Percentiles rank a stretch among this genome's conserved stretches.
These are phyloP conservation scores for Uloborus plumipes DNA, from an alignment of 2,888 invertebrate species.

Conservation along the genomic window DNA sequence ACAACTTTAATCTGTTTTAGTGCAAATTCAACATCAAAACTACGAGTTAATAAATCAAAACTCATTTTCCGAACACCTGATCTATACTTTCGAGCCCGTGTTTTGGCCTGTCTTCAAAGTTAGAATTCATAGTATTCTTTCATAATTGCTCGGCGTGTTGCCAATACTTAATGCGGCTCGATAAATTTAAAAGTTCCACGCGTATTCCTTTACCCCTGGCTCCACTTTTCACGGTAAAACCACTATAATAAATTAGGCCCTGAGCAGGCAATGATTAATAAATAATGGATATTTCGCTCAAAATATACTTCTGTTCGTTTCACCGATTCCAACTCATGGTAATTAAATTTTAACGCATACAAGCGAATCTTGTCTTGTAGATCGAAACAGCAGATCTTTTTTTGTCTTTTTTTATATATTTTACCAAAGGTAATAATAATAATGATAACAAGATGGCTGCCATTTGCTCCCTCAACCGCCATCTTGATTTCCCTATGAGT, in stretches of 20 bases:
- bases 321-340: constrained; percentile 56
- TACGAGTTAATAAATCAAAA: constrained; percentile 61
- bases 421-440: constrained; percentile 14
- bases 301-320: constrained; percentile 57
- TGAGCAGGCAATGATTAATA: constrained; percentile 51
- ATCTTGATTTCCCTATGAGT: constrained; percentile 61
- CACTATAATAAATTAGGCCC: constrained; percentile 62
- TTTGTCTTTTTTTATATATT: too few relatives aligned
- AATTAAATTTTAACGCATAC: constrained; percentile 62
- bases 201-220: constrained; percentile 6
- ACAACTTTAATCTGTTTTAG: constrained; percentile 61
- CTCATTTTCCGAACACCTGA: constrained; percentile 37
- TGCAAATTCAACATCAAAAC: constrained; percentile 45
- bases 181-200: constrained; percentile 61
- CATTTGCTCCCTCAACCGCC: constrained; percentile 17
- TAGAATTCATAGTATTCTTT: constrained; percentile 56
- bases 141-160: constrained; percentile 62
- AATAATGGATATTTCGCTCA: constrained; percentile 58
- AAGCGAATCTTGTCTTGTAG: constrained; percentile 25
- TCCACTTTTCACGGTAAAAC: constrained; percentile 27
- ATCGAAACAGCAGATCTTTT: constrained; percentile 19
- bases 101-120: constrained; percentile 62
- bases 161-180: constrained; percentile 59
- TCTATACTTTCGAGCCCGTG: constrained; percentile 22
- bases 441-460: constrained; percentile 52